These are phyloP conservation scores for Idris sp. DNA, from an alignment of 1,140 invertebrate species.

Conservation along the genomic window DNA sequence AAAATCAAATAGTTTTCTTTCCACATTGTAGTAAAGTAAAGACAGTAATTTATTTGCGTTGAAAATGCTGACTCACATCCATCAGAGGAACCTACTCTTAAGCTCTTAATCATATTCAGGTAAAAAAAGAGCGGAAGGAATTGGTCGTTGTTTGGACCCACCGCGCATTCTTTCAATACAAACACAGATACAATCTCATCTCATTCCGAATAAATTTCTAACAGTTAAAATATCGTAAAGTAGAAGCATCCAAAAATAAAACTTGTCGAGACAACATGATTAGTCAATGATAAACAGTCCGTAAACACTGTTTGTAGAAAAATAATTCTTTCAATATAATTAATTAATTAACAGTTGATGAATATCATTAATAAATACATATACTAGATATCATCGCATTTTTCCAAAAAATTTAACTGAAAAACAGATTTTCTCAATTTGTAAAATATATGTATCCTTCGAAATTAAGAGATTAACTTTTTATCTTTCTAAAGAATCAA, in stretches of 20 bases:
- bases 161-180: constrained; percentile 47
- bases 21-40: constrained; percentile 2
- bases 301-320: no score
- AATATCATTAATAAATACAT: no score
- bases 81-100: constrained; percentile 25
- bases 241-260: constrained; percentile 6
- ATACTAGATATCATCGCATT: no score
- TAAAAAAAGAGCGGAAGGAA: constrained; percentile 57
- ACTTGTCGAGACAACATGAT: no score
- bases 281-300: no score
- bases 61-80: constrained; percentile 45
- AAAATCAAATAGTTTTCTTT: constrained; percentile 11
- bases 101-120: constrained; percentile 59
- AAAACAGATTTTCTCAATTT: no score
- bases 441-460: no score
- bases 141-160: constrained; percentile 47
- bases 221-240: constrained; percentile 31
- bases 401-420: no score
- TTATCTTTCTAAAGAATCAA: no score
- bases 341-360: no score
- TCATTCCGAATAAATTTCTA: constrained; percentile 12
- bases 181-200: constrained; percentile 6
- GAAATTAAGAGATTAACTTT: no score
- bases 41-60: constrained; percentile 41
- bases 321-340: no score